phyloP scores from a whole-genome alignment of 2,113 vertebrate genomes.

The Oceanodroma tethys region DNA sequence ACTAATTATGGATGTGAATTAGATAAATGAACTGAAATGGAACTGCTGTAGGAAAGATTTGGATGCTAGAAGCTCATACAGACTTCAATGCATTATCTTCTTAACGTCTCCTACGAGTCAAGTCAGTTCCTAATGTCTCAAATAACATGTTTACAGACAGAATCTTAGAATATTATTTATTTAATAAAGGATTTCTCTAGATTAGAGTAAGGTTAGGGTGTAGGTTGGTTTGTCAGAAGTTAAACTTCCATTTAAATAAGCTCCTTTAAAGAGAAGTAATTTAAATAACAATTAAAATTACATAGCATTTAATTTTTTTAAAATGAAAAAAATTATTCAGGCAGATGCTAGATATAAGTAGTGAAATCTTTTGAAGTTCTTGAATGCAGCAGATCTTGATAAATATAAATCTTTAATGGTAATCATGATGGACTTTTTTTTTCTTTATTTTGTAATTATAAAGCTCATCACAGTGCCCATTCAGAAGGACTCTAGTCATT shows the following conservation, averaged over 20 bases:
- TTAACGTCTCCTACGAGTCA: not conserved
- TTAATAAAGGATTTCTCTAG: not conserved
- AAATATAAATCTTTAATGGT: constrained; percentile 21
- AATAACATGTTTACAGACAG: not conserved
- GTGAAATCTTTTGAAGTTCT: constrained; percentile 41
- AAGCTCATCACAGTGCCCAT: constrained; percentile 51
- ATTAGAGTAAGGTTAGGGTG: not conserved
- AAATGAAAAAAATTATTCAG: not conserved
- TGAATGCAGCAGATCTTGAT: constrained; percentile 31
- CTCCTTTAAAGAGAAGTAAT: constrained; percentile 9
- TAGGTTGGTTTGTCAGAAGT: constrained; percentile 24
- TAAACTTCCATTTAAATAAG: constrained; percentile 22
- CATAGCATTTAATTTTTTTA: not conserved
- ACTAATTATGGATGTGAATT: not conserved
- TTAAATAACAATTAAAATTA: constrained; percentile 48
- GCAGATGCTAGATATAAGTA: not conserved
- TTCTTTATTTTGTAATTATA: constrained; percentile 45
- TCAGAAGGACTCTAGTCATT: constrained; percentile 24
- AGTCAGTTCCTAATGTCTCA: not conserved
- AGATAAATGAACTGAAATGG: not conserved
- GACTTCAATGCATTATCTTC: not conserved
- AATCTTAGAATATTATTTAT: not conserved
- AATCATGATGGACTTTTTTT: not conserved
- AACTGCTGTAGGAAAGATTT: not conserved
- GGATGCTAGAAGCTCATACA: not conserved